Conservation (phyloP, 2,797 vertebrate genomes). For the Scolopax bukidnonensis region DNA sequence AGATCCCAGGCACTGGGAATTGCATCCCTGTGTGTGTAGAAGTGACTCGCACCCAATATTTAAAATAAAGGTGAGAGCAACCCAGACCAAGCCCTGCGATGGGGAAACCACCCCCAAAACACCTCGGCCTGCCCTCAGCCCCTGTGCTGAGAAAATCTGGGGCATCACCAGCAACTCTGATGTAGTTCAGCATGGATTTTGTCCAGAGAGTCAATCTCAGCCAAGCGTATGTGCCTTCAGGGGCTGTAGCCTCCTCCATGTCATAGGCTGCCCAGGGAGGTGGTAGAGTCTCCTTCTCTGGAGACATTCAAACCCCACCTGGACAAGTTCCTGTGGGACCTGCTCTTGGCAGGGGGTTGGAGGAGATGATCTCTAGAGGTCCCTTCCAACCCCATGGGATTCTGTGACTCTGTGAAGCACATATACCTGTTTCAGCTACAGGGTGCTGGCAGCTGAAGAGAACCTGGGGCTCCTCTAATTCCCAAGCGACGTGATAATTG, state of each 20-base stretch:
- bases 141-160: too few species aligned
- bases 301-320: too few species aligned
- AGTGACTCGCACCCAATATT: neutral
- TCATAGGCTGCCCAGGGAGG: too few species aligned
- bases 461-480: neutral
- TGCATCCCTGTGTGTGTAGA: rapidly evolving
- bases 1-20: neutral
- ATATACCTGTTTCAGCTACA: neutral
- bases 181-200: rapidly evolving
- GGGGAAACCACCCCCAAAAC: rapidly evolving
- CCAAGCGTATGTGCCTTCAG: rapidly evolving
- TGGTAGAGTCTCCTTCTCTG: too few species aligned
- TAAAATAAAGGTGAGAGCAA: neutral
- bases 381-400: too few species aligned
- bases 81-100: neutral
- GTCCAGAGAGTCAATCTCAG: neutral
- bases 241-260: neutral
- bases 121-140: neutral
- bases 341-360: too few species aligned
- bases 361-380: too few species aligned
- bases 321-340: too few species aligned
- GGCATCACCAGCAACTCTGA: neutral
- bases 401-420: too few species aligned
- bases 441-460: neutral
- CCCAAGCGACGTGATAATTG: neutral